phyloP scores from a whole-genome alignment of 1,140 invertebrate genomes.

The Ceratosolen fusciceps region DNA sequence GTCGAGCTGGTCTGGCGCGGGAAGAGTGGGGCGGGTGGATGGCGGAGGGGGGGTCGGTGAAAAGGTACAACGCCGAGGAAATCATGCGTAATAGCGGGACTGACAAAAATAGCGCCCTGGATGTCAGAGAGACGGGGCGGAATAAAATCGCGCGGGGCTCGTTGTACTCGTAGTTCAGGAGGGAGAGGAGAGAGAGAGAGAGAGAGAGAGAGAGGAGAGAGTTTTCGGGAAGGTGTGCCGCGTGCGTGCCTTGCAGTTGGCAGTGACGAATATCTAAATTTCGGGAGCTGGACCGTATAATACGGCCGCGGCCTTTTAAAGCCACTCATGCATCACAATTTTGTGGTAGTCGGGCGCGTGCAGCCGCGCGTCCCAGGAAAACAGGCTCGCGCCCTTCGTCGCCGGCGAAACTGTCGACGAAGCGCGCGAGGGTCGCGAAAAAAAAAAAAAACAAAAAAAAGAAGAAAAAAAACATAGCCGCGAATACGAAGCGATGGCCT shows the following conservation, averaged over 20 bases:
- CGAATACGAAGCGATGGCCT: constrained; percentile 29
- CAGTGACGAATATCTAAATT: constrained; percentile 62
- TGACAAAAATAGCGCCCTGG: neutral
- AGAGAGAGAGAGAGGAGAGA: neutral
- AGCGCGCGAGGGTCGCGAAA: constrained; percentile 24
- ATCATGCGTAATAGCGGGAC: neutral
- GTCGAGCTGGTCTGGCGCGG: no score
- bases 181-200: no score
- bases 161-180: no score
- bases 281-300: constrained; percentile 42
- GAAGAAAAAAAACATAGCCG: no score
- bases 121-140: neutral
- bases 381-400: neutral
- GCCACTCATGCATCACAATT: constrained; percentile 60
- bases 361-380: constrained; percentile 32
- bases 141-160: constrained; percentile 47
- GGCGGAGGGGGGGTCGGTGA: no score
- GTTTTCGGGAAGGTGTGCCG: neutral
- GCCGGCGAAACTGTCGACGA: constrained; percentile 26
- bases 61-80: no score
- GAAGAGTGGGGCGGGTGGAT: no score
- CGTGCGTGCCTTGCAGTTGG: constrained; percentile 53
- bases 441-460: no score
- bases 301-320: constrained; percentile 53
- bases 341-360: constrained; percentile 35